Percentiles rank a stretch among this genome's conserved stretches.
Conservation (phyloP, 2,888 invertebrate genomes). For the Lithophane semibrunnea region DNA sequence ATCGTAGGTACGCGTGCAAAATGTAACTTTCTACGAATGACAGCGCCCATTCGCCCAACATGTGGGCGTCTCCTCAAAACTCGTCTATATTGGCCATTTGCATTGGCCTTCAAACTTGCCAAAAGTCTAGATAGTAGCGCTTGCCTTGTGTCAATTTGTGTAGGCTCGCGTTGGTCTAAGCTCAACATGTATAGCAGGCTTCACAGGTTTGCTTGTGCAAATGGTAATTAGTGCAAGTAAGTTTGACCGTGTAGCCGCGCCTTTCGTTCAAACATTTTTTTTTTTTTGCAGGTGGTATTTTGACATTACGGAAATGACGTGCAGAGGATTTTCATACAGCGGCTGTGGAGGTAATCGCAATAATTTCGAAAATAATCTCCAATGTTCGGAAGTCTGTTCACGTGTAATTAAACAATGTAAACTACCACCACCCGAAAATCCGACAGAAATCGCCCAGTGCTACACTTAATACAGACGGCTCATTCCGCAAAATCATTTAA, state of each 20-base stretch:
- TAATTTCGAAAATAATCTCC: slow-evolving; percentile 64
- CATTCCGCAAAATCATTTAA: no score
- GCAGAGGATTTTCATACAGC: slow-evolving; percentile 82
- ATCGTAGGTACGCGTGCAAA: no score
- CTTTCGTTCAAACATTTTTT: neutral
- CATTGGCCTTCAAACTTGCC: no score
- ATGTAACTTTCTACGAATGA: no score
- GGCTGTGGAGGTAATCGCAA: slow-evolving; percentile 84
- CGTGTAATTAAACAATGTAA: neutral
- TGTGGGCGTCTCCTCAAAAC: no score
- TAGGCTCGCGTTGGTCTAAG: no score
- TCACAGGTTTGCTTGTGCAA: neutral
- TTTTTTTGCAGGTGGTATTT: slow-evolving; percentile 79
- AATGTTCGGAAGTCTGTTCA: neutral
- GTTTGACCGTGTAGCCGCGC: neutral
- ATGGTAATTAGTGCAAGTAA: neutral
- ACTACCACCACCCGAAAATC: neutral
- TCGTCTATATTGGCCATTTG: no score
- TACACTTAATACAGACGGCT: no score
- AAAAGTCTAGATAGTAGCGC: no score
- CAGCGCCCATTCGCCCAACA: no score
- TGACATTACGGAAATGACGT: slow-evolving; percentile 72
- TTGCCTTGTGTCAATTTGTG: no score
- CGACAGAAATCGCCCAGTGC: neutral
- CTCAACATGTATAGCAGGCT: no score